Conservation (phyloP, 2,888 invertebrate genomes). For the Drosophila kanekoi region DNA sequence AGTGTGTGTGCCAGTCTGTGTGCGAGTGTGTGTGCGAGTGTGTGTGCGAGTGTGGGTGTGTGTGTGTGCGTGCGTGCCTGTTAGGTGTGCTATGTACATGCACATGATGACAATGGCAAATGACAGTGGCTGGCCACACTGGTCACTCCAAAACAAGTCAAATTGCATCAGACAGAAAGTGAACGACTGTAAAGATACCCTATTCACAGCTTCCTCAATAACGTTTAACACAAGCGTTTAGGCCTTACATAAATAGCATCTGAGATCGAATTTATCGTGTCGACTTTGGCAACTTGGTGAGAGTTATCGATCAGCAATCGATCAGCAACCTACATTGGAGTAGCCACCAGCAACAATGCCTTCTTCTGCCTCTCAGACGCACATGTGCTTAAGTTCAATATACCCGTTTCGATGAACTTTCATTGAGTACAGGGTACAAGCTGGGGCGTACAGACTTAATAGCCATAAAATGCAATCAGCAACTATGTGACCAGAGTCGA, state of each 20-base stretch:
- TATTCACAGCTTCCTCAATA: neutral
- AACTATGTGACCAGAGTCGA: conserved; percentile 33
- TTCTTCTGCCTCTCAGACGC: too few relatives aligned
- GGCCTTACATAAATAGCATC: too few relatives aligned
- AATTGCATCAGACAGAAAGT: neutral
- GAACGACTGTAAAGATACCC: neutral
- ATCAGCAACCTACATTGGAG: neutral
- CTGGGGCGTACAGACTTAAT: conserved; percentile 70
- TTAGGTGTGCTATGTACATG: conserved; percentile 29
- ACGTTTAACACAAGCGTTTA: too few relatives aligned
- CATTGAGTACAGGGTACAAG: neutral
- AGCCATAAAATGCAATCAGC: conserved; percentile 77
- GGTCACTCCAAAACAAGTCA: neutral
- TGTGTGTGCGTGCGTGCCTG: conserved; percentile 8
- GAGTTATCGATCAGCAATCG: neutral
- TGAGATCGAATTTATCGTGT: too few relatives aligned
- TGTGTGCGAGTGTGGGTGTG: too few relatives aligned
- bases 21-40: too few relatives aligned
- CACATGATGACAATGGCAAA: conserved; percentile 57
- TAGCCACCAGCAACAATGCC: neutral
- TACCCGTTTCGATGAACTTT: neutral
- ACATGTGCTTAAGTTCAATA: neutral
- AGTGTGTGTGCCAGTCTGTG: too few relatives aligned
- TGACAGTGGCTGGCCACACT: conserved; percentile 45
- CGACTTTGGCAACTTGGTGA: neutral